Evolutionary conservation across 2,113 vertebrate genomes (phyloP).

Genomic region (Rhegmatorhina hoffmannsi): DNA sequence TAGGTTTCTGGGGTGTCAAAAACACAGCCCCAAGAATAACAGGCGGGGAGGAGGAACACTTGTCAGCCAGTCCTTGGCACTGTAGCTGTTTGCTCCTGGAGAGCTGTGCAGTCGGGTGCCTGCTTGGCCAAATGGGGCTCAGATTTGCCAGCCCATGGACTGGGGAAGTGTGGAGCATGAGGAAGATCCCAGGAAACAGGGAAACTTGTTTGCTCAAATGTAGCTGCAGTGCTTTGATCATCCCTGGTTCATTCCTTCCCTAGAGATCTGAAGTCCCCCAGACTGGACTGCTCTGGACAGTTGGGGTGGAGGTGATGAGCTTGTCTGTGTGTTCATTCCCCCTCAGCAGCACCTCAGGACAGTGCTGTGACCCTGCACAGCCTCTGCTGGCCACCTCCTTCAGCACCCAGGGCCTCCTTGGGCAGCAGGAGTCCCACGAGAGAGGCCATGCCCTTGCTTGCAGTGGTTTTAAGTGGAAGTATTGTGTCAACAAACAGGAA

Average conservation of each 20-base stretch:
- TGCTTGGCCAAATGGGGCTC: not conserved
- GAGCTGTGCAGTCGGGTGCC: not conserved
- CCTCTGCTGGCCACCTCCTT: not conserved
- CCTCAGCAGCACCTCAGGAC: not conserved
- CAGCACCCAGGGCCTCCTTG: not conserved
- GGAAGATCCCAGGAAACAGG: not conserved
- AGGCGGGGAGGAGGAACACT: not conserved
- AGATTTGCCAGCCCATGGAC: not conserved
- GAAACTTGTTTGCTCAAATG: not conserved
- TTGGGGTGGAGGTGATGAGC: not conserved
- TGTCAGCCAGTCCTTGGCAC: not conserved
- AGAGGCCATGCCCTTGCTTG: not conserved
- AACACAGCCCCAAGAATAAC: not conserved
- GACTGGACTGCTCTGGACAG: not conserved
- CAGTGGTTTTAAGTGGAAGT: not conserved
- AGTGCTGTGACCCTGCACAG: fast-evolving
- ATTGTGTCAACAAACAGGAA: not conserved
- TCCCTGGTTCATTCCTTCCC: not conserved
- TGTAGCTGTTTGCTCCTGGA: not conserved
- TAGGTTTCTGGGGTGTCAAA: slow-evolving; percentile 61
- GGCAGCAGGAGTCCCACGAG: not conserved
- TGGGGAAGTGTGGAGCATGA: not conserved
- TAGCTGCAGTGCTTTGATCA: not conserved
- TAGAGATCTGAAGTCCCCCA: not conserved
- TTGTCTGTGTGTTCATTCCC: not conserved